Base-by-base conservation (phyloP, 2,888 invertebrate species). In the Frankliniella fusca region DNA sequence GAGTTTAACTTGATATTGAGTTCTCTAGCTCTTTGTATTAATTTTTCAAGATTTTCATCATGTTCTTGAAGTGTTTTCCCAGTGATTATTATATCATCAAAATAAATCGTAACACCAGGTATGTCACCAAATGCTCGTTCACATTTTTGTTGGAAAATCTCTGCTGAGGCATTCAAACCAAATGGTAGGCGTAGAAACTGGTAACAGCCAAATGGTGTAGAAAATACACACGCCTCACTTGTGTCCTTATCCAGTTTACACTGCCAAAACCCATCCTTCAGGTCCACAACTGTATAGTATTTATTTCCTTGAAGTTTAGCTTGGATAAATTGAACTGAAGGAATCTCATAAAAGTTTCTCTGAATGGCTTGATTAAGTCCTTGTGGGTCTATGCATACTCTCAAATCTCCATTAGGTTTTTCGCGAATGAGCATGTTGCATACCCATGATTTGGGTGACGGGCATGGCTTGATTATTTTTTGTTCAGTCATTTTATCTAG, bases 351-450 rank as follows among this genome's bases (percentile, higher is more conserved):
- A 84, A 81, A 82, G 84, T 84, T 38, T 83, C 81, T 48, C 83
- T 79, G 20, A 87, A 85, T 2, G 87, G 86, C 82, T 83, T 84
- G 83, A 87, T 87, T 83, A 86, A 85, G 48, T 87, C 83, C 12
- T 86, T 83, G n/a, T 86, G 88, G 87, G 83, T 87, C 87, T 48
- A 87, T 83, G 83, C 87, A 87, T 54, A 88, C 84, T n/a, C 86
- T 83, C 49, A 87, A 85, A 49, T 86, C 86, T 10, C 85, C 86
- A 82, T 85, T 83, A 80, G 84, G 83, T 82, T 86, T 86, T 70
- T 86, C 85, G n/a, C 86, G 85, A 23, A 86, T 83, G 1, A 87
- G 85, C 85, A 86, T 87, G 83, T 87, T 84, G 86, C 87, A 87
- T 48, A 81, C 48, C 54, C 86, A 85, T 48, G 86, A 86, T 79